Conservation (phyloP, 2,888 invertebrate genomes). For the Hesperia comma region DNA sequence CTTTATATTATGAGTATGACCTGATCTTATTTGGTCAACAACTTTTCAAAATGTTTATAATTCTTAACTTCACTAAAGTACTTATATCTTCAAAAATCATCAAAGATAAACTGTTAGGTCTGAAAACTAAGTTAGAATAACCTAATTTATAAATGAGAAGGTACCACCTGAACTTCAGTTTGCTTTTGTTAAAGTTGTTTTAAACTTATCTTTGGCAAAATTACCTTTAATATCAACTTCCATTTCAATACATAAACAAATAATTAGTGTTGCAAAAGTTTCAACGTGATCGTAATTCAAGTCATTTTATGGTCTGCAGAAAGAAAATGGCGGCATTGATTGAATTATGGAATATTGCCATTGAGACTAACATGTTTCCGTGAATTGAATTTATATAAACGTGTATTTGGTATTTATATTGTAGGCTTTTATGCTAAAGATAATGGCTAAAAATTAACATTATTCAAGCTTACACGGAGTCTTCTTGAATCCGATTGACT, state of each 20-base stretch:
- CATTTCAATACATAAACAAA: constrained; percentile 32
- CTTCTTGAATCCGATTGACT: no score
- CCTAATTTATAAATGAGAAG: not conserved
- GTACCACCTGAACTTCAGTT: not conserved
- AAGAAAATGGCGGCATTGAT: constrained; percentile 31
- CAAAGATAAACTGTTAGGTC: no score
- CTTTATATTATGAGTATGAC: no score
- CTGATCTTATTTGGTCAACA: no score
- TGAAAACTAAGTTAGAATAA: no score
- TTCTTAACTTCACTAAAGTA: no score
- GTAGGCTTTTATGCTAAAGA: no score
- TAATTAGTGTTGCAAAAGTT: constrained; percentile 35
- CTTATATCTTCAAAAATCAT: no score
- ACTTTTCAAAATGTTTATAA: no score
- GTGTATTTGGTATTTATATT: not conserved
- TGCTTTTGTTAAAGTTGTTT: not conserved
- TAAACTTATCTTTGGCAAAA: constrained; percentile 3
- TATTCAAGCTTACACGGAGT: no score
- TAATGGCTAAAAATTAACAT: no score
- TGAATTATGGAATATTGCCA: constrained; percentile 32
- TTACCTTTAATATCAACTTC: constrained; percentile 12
- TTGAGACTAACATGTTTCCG: constrained; percentile 23
- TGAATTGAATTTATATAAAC: constrained; percentile 18
- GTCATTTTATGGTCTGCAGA: constrained; percentile 30
- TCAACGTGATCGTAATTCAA: constrained; percentile 32